Base-by-base conservation (phyloP, 2,113 vertebrate genomes). In the Semnopithecus entellus region DNA sequence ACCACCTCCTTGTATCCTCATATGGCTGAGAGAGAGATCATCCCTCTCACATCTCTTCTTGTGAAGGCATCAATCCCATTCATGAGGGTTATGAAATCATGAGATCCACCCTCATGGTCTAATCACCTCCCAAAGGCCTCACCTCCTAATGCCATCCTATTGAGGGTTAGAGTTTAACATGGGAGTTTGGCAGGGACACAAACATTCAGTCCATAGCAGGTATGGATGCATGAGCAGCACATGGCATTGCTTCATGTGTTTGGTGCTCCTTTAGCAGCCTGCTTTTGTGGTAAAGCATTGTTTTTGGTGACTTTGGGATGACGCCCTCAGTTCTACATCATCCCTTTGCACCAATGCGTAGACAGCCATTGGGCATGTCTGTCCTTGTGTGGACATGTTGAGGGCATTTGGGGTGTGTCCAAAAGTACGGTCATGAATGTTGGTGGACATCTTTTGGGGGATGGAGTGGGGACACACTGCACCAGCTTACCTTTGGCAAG, bases 201-300 rank as follows among this genome's bases (percentile, higher is more conserved):
- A 25, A 61, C 45, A 61, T 32, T 81, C 23, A 38, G 92, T 25
- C 52, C 52, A 55, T 55, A 55, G 75, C 27, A 30, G 90, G 90
- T 35, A 30, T 25, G 5, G 30, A 14, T 30, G n/a, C n/a, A 12
- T 0, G 0, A 25, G 66, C 4, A 22, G 25, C 20, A 9, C 4
- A 8, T 1, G 17, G 13, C 76, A 5, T 7, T 11, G 30, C 70
- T 43, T 14, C 6, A 32, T 17, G 1, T 27, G 40, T 1, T 35
- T 40, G 17, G 11, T 22, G n/a, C 5, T 76, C 5, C 23, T 64
- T 64, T 50, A 38, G 75, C 75, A 32, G 27, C 23, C 68, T 1
- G 12, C 27, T 30, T 48, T 50, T 86, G 8, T 75, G 38, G 16
- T 9, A 17, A 22, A 68, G 68, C 17, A 23, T 20, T 43, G 45